phyloP scores from a whole-genome alignment of 2,888 invertebrate species.

The Trilocha varians region DNA sequence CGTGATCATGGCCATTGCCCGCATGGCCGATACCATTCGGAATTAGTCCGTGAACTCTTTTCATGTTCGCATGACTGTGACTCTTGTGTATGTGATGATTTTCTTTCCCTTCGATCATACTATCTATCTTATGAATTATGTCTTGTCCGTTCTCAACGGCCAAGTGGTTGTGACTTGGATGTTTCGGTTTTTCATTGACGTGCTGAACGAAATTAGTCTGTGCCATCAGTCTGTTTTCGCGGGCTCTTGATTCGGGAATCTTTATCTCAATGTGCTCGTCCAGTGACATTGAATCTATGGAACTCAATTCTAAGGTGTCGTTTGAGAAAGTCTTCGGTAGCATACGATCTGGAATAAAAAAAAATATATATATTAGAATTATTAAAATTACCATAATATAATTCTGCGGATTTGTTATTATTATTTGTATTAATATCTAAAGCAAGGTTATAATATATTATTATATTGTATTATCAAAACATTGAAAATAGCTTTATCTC shows the following conservation, averaged over 20 bases:
- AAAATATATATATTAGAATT: background rate
- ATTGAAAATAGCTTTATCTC: no score
- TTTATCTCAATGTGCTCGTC: constrained; percentile 76
- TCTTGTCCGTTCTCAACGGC: constrained; percentile 52
- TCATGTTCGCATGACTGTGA: constrained; percentile 63
- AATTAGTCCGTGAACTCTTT: constrained; percentile 42
- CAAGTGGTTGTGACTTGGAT: constrained; percentile 48
- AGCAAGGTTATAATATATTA: no score
- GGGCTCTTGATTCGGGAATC: constrained; percentile 65
- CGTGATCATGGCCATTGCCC: constrained; percentile 46
- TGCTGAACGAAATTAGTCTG: constrained; percentile 63
- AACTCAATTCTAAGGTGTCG: constrained; percentile 75
- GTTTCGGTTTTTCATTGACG: constrained; percentile 56
- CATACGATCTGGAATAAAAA: constrained; percentile 54
- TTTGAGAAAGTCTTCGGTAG: constrained; percentile 71
- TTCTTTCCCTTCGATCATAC: constrained; percentile 25
- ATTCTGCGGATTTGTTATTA: no score
- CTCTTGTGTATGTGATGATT: constrained; percentile 47
- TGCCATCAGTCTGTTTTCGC: constrained; percentile 64
- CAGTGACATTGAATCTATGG: constrained; percentile 75
- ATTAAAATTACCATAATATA: no score
- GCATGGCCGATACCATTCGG: constrained; percentile 56
- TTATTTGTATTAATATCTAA: no score
- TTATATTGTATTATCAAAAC: no score
- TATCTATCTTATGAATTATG: constrained; percentile 24